Conservation (phyloP, 2,888 invertebrate genomes). For the Eueremaeus valkanovi region DNA sequence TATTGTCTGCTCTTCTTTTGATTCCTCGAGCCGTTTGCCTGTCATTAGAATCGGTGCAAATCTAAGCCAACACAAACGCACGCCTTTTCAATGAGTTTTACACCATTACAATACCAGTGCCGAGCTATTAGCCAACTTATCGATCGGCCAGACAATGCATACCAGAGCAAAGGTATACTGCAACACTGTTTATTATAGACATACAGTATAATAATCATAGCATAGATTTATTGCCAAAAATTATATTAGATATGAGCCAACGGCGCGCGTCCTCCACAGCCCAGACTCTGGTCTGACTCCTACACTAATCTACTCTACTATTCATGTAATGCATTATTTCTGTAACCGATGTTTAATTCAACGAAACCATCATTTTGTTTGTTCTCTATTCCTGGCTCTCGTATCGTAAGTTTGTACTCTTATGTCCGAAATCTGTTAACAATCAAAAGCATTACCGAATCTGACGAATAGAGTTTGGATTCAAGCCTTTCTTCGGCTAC, state of each 20-base stretch:
- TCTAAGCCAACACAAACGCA: conserved; percentile 1
- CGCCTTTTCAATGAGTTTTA: conserved; percentile 31
- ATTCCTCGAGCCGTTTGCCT: conserved; percentile 1
- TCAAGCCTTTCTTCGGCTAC: background rate
- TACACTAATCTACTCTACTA: background rate
- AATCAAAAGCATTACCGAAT: background rate
- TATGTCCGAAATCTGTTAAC: background rate
- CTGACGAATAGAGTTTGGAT: no score
- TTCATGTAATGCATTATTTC: conserved; percentile 3
- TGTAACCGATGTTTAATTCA: conserved; percentile 20
- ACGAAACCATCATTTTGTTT: conserved; percentile 13
- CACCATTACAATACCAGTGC: conserved; percentile 25
- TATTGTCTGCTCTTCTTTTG: conserved; percentile 16
- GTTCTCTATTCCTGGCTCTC: background rate
- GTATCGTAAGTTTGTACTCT: no score
- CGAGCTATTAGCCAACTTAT: conserved; percentile 7
- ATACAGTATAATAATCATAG: conserved; percentile 3
- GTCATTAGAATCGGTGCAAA: conserved; percentile 28
- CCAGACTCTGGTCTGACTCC: no score
- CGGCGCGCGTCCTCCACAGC: conserved; percentile 12
- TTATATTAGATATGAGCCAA: conserved; percentile 9
- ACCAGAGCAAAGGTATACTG: background rate
- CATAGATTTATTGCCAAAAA: background rate
- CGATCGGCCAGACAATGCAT: background rate
- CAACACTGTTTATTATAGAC: no score